These are phyloP conservation scores for Aphelenchoides besseyi DNA, from an alignment of 1,140 invertebrate genomes.

Conservation along the genomic window DNA sequence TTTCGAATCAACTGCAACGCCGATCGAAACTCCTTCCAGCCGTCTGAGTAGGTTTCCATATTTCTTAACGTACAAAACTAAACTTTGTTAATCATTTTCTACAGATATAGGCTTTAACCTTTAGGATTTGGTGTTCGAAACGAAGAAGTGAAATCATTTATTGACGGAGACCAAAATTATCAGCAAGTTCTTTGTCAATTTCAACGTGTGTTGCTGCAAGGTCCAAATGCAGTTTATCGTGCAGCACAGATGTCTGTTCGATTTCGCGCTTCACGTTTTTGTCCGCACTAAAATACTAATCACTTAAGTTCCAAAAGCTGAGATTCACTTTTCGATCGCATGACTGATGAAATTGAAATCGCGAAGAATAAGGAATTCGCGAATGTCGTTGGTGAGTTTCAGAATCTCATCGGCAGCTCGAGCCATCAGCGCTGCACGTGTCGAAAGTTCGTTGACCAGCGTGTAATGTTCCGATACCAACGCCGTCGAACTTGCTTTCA, in stretches of 20 bases:
- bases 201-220: conserved; percentile 25
- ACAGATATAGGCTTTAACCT: too few species aligned
- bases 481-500: conserved; percentile 27
- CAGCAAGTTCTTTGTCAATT: conserved; percentile 35
- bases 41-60: conserved; percentile 34
- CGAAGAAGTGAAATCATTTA: conserved; percentile 29
- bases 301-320: conserved; percentile 2
- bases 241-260: conserved; percentile 17
- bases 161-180: conserved; percentile 36
- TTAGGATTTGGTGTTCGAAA: too few species aligned
- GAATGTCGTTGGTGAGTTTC: conserved; percentile 42
- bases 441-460: conserved; percentile 32
- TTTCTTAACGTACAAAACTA: too few species aligned
- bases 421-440: conserved; percentile 38
- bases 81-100: too few species aligned
- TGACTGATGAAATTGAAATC: conserved; percentile 48
- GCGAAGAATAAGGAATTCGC: conserved; percentile 46
- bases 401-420: conserved; percentile 28
- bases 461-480: conserved; percentile 37
- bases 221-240: conserved; percentile 29
- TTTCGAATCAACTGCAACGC: conserved; percentile 32
- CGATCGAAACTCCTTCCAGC: conserved; percentile 40
- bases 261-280: conserved; percentile 35
- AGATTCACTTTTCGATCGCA: conserved; percentile 35
- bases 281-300: conserved; percentile 34